Conservation (phyloP, 2,113 vertebrate genomes). For the Petroica traversi region DNA sequence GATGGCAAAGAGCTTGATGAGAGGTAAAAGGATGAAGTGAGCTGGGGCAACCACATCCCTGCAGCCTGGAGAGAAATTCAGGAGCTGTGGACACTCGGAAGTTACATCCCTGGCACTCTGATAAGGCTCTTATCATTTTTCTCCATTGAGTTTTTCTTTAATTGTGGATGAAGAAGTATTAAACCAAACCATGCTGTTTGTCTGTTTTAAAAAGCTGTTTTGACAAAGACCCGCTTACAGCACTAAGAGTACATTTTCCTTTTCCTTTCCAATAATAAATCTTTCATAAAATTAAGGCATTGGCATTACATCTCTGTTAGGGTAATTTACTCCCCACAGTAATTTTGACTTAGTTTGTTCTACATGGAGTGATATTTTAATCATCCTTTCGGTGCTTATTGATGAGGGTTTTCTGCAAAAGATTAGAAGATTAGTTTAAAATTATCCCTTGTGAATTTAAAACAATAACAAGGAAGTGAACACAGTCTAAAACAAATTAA, state of each 20-base stretch:
- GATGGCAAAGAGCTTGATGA: rapidly evolving
- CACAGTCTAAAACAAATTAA: slow-evolving; percentile 69
- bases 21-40: background rate
- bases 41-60: background rate
- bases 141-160: background rate
- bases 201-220: slow-evolving; percentile 6
- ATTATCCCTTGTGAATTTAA: slow-evolving; percentile 74
- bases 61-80: background rate
- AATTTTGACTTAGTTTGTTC: slow-evolving; percentile 77
- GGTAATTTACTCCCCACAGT: slow-evolving; percentile 73
- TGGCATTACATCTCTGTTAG: slow-evolving; percentile 71
- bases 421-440: slow-evolving; percentile 79
- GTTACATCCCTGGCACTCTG: background rate
- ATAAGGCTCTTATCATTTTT: background rate
- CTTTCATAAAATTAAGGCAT: slow-evolving; percentile 67
- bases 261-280: slow-evolving; percentile 46
- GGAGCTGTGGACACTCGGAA: background rate
- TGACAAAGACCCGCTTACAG: slow-evolving; percentile 29
- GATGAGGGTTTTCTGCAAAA: slow-evolving; percentile 73
- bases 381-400: slow-evolving; percentile 77
- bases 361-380: slow-evolving; percentile 77
- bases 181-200: background rate
- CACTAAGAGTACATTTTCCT: background rate
- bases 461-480: slow-evolving; percentile 71
- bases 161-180: background rate